Conservation (phyloP, 2,797 vertebrate genomes). For the Nannoperca obscura region DNA sequence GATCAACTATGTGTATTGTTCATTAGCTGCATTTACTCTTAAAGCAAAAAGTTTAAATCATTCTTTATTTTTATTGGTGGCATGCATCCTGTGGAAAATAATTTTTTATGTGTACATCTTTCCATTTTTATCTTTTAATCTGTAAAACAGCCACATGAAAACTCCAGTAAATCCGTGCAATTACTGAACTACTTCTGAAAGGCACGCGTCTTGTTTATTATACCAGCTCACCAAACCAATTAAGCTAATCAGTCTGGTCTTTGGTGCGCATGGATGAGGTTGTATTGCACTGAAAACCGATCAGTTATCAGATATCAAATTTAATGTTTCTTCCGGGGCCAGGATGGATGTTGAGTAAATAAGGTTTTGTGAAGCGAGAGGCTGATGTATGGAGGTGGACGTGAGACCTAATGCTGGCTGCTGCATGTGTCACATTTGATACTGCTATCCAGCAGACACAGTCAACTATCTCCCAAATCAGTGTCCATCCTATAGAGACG, state of each 20-base stretch:
- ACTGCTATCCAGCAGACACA: slow-evolving; percentile 62
- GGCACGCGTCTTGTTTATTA: slow-evolving; percentile 41
- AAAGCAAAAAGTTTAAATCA: neutral
- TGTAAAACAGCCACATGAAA: neutral
- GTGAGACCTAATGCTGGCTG: slow-evolving; percentile 77
- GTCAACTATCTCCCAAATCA: slow-evolving; percentile 78
- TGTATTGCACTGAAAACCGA: slow-evolving; percentile 37
- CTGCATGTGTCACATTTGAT: slow-evolving; percentile 85
- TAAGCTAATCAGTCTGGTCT: slow-evolving; percentile 43
- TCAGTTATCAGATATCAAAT: slow-evolving; percentile 72
- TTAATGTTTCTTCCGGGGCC: slow-evolving; percentile 50
- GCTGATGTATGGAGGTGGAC: slow-evolving; percentile 81
- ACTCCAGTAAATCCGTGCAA: slow-evolving; percentile 23
- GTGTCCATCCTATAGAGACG: slow-evolving; percentile 63
- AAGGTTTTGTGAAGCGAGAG: slow-evolving; percentile 62
- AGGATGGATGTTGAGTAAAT: slow-evolving; percentile 70
- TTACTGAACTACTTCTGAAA: slow-evolving; percentile 30
- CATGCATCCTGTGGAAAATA: neutral
- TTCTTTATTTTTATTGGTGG: neutral
- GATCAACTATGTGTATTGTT: neutral
- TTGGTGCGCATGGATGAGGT: slow-evolving; percentile 48
- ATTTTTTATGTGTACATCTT: slow-evolving; percentile 1
- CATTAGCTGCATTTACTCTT: neutral
- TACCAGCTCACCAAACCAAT: slow-evolving; percentile 48
- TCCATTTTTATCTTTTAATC: slow-evolving; percentile 34